A percentile compares a stretch with the other conserved stretches of the same genome.
Conservation (phyloP, 2,113 vertebrate species). For the Lates calcarifer region DNA sequence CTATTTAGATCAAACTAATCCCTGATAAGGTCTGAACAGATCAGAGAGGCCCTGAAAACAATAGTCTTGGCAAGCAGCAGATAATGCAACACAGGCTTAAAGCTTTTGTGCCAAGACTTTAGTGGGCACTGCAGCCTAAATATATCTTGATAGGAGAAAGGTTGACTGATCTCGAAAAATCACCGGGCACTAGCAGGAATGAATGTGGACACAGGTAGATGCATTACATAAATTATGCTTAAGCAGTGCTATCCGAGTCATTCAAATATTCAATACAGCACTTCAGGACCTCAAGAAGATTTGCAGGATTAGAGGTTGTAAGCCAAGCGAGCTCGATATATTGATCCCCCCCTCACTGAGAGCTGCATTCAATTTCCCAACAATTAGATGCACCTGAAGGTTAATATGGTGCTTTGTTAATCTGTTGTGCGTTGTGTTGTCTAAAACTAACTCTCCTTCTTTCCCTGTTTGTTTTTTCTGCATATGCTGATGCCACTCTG, state of each 20-base stretch:
- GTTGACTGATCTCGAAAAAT: constrained; percentile 63
- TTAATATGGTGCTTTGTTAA: constrained; percentile 84
- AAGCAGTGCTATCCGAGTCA: constrained; percentile 70
- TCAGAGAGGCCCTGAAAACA: neutral
- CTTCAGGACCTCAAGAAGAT: constrained; percentile 81
- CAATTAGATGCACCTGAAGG: constrained; percentile 82
- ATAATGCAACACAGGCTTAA: constrained; percentile 21
- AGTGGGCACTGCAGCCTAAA: constrained; percentile 37
- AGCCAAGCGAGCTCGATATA: constrained; percentile 78
- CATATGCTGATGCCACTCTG: constrained; percentile 13
- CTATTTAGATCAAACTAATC: constrained; percentile 55
- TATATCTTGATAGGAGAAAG: constrained; percentile 57
- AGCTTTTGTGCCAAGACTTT: constrained; percentile 17
- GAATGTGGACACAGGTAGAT: constrained; percentile 54
- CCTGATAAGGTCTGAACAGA: constrained; percentile 38
- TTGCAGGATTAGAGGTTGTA: constrained; percentile 85
- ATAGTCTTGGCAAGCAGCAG: constrained; percentile 12
- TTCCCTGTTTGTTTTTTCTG: neutral
- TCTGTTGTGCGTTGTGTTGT: constrained; percentile 70
- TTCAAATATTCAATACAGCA: constrained; percentile 83
- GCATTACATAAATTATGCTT: constrained; percentile 81
- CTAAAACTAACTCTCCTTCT: constrained; percentile 48
- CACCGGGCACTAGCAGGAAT: constrained; percentile 36
- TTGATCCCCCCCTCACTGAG: constrained; percentile 80
- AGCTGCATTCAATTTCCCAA: constrained; percentile 86